phyloP scores from a whole-genome alignment of 2,113 vertebrate genomes.

The Macrotus californicus region DNA sequence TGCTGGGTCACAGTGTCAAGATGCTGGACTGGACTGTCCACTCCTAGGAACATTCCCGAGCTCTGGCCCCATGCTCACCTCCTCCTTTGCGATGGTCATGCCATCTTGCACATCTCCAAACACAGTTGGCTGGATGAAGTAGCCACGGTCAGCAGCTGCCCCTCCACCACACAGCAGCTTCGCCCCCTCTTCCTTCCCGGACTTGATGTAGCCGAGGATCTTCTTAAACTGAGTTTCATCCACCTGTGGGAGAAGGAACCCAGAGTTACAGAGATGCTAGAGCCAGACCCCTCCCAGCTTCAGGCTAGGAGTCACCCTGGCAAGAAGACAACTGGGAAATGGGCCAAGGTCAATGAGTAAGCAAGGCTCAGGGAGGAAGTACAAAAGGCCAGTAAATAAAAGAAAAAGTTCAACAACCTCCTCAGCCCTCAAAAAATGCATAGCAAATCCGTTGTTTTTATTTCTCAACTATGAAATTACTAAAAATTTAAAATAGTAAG shows the following conservation, averaged over 20 bases:
- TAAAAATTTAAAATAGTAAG: not conserved
- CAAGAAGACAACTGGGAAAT: not conserved
- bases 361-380: not conserved
- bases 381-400: not conserved
- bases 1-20: not conserved
- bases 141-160: conserved; percentile 90
- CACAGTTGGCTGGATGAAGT: conserved; percentile 95
- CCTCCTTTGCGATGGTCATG: conserved; percentile 96
- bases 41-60: not conserved
- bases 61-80: conserved; percentile 78
- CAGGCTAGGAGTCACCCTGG: not conserved
- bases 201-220: conserved; percentile 92
- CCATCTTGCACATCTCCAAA: conserved; percentile 93
- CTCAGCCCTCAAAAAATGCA: not conserved
- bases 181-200: conserved; percentile 91
- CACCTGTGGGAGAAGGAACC: conserved; percentile 78
- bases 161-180: conserved; percentile 93
- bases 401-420: not conserved
- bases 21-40: not conserved
- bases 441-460: not conserved
- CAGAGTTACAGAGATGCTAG: not conserved
- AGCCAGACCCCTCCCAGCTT: not conserved
- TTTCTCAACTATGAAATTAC: not conserved
- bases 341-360: not conserved
- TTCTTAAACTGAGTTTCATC: conserved; percentile 95